Evolutionary conservation across 2,888 invertebrate genomes (phyloP).

Genomic region (Creontiades dilutus): DNA sequence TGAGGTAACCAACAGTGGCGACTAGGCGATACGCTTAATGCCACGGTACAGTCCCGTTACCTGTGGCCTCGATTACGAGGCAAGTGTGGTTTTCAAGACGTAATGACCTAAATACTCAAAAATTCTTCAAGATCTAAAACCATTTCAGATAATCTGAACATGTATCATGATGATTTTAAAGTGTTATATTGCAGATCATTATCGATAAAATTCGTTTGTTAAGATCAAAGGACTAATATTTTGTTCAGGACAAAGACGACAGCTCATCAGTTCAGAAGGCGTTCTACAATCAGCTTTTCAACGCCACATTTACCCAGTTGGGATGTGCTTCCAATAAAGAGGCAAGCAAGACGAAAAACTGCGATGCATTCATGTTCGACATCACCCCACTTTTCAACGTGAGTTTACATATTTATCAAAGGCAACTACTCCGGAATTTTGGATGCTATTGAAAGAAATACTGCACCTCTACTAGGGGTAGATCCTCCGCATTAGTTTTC

Average conservation of each 20-base stretch:
- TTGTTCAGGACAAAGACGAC: slow-evolving; percentile 70
- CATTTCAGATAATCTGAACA: too few species aligned
- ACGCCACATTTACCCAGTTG: slow-evolving; percentile 63
- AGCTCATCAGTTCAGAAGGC: slow-evolving; percentile 56
- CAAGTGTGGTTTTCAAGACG: too few species aligned
- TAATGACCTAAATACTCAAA: too few species aligned
- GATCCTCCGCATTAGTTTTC: neutral
- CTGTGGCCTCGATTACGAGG: too few species aligned
- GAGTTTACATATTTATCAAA: neutral
- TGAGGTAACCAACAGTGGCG: too few species aligned
- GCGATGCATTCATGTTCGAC: slow-evolving; percentile 71
- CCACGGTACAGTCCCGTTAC: too few species aligned
- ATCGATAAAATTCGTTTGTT: too few species aligned
- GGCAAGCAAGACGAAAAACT: slow-evolving; percentile 45
- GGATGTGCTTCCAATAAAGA: slow-evolving; percentile 23
- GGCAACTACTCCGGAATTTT: neutral
- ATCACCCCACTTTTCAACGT: slow-evolving; percentile 73
- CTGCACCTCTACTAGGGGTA: neutral
- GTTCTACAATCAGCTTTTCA: slow-evolving; percentile 67
- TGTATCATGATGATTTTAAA: too few species aligned
- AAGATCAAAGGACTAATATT: neutral
- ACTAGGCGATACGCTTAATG: too few species aligned
- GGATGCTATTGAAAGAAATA: too few species aligned
- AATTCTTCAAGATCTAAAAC: too few species aligned
- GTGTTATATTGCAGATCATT: too few species aligned